Conservation (phyloP, 2,797 vertebrate genomes). For the Eurystomus glaucurus region DNA sequence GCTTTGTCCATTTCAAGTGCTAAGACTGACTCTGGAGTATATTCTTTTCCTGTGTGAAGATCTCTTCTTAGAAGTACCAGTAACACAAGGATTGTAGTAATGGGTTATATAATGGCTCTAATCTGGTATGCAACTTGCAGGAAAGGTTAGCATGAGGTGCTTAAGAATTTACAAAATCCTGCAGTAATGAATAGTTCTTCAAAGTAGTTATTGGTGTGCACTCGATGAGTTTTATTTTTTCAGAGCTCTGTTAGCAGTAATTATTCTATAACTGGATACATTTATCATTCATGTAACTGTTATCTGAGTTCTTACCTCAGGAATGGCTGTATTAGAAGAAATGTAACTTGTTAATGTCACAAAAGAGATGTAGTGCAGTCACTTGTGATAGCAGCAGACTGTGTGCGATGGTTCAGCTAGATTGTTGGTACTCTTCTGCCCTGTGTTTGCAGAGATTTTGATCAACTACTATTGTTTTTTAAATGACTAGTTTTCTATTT, state of each 20-base stretch:
- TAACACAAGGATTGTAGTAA: not conserved
- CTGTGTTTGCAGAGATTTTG: not conserved
- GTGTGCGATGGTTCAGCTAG: accelerated
- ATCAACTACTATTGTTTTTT: not conserved
- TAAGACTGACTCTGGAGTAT: not conserved
- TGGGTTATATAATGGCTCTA: not conserved
- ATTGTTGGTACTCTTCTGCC: not conserved
- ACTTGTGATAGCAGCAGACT: not conserved
- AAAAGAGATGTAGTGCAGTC: not conserved
- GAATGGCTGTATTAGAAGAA: not conserved
- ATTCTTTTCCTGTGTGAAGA: not conserved
- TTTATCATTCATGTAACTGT: not conserved
- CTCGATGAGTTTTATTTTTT: not conserved
- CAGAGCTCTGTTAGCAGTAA: not conserved
- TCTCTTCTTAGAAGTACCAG: not conserved
- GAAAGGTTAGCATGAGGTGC: not conserved
- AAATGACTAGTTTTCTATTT: not conserved
- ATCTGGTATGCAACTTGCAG: not conserved
- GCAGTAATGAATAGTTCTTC: not conserved
- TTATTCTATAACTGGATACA: not conserved
- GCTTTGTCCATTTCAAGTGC: not conserved
- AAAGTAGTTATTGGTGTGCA: not conserved
- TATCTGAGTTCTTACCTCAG: not conserved
- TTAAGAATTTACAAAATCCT: not conserved
- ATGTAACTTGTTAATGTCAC: not conserved